Evolutionary conservation across 2,888 invertebrate genomes (phyloP).

Genomic region (Apocheima hispidaria): DNA sequence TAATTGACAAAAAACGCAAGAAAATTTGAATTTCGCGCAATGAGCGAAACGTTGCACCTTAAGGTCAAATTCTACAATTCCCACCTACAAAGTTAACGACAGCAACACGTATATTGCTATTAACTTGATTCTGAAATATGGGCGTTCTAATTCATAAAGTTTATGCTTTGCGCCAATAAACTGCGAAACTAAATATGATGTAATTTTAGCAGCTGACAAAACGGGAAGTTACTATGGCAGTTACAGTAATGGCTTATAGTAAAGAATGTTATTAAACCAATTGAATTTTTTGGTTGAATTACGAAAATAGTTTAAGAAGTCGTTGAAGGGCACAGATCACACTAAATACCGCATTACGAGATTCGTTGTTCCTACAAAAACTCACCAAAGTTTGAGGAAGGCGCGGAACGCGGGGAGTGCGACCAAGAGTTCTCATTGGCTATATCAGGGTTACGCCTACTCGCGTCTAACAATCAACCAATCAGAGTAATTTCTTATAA

Average conservation of each 20-base stretch:
- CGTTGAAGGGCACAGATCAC: too few species aligned
- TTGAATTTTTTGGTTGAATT: neutral
- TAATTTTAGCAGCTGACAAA: slow-evolving; percentile 28
- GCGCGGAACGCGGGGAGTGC: too few species aligned
- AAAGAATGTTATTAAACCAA: neutral
- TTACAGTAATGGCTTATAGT: slow-evolving; percentile 6
- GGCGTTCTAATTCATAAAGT: slow-evolving; percentile 16
- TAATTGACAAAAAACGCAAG: too few species aligned
- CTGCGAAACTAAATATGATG: slow-evolving; percentile 25
- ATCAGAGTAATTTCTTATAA: too few species aligned
- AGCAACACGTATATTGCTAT: slow-evolving; percentile 6
- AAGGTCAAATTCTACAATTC: neutral
- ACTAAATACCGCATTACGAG: too few species aligned
- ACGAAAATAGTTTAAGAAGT: neutral
- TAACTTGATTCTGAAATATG: slow-evolving; percentile 19
- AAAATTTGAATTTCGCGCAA: too few species aligned
- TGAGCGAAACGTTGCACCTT: too few species aligned
- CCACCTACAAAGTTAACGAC: slow-evolving; percentile 11
- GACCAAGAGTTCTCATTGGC: too few species aligned
- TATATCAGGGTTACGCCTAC: too few species aligned
- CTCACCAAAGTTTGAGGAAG: too few species aligned
- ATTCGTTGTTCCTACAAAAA: too few species aligned
- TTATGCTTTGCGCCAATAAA: slow-evolving; percentile 28
- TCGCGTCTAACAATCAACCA: too few species aligned
- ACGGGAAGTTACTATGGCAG: slow-evolving; percentile 19